These are phyloP conservation scores for Buteo buteo DNA, from an alignment of 2,113 vertebrate genomes.

Conservation along the genomic window DNA sequence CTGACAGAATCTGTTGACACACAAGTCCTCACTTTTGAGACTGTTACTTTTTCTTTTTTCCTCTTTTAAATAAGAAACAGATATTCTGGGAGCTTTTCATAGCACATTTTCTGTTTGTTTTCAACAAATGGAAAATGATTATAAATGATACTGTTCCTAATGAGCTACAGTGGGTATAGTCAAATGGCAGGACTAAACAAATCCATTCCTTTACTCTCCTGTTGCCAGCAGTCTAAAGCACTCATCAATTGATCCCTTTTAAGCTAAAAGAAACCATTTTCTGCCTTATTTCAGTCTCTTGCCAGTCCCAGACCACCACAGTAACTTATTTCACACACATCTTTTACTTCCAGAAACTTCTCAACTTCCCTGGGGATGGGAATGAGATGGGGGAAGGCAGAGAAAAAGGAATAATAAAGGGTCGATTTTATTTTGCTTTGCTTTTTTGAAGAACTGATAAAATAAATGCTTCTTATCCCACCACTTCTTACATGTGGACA, in stretches of 20 bases:
- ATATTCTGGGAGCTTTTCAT: constrained; percentile 26
- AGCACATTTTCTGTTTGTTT: constrained; percentile 37
- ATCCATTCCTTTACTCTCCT: neutral
- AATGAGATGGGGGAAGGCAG: neutral
- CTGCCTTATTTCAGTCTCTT: neutral
- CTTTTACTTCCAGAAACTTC: neutral
- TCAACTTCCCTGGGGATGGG: neutral
- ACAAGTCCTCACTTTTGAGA: neutral
- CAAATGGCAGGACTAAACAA: neutral
- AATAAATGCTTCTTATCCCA: neutral
- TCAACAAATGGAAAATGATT: constrained; percentile 33
- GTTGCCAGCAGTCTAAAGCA: neutral
- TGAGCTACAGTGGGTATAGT: neutral
- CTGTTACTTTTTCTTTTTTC: neutral
- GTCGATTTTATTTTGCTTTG: neutral
- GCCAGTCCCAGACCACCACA: neutral
- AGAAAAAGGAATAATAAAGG: neutral
- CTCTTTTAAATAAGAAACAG: constrained; percentile 40
- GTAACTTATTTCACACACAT: neutral
- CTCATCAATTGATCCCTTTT: neutral
- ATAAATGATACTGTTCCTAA: neutral
- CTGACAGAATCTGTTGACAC: constrained; percentile 18
- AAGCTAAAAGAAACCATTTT: neutral
- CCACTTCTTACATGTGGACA: neutral
- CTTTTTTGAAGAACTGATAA: neutral